A percentile compares a stretch with the other conserved stretches of the same genome.
Evolutionary conservation across 2,888 invertebrate species (phyloP).

Genomic region (Cheilosia urbana): DNA sequence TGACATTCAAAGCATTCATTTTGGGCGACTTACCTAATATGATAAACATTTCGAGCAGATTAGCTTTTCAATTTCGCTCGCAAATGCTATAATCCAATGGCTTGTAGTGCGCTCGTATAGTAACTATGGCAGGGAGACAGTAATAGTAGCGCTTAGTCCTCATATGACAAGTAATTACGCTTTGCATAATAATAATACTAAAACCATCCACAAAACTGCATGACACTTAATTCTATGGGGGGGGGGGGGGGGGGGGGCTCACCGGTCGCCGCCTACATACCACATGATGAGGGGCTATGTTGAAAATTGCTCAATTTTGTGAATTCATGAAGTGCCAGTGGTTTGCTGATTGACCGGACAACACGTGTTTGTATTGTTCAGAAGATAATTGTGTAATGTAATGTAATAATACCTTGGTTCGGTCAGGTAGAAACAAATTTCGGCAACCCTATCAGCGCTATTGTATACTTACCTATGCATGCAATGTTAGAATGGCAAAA

Average conservation of each 20-base stretch:
- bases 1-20: background rate
- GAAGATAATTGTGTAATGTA: background rate
- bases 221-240: slow-evolving; percentile 12
- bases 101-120: background rate
- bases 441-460: background rate
- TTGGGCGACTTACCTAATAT: background rate
- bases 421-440: background rate
- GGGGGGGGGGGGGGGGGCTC: no score
- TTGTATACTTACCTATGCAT: no score
- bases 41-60: background rate
- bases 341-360: slow-evolving; percentile 9
- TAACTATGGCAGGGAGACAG: background rate
- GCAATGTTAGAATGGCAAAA: no score
- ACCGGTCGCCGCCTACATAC: background rate
- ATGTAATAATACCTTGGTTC: no score
- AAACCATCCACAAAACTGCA: slow-evolving; percentile 1
- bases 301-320: slow-evolving; percentile 11
- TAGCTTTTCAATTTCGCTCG: slow-evolving; percentile 11
- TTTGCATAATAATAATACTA: slow-evolving; percentile 11
- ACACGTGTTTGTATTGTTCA: slow-evolving; percentile 13
- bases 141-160: slow-evolving; percentile 5
- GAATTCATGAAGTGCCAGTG: slow-evolving; percentile 29
- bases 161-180: slow-evolving; percentile 18
- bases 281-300: background rate
- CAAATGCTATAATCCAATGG: background rate